These are phyloP conservation scores for Drosophila mulleri DNA, from an alignment of 2,888 invertebrate genomes.

Conservation along the genomic window DNA sequence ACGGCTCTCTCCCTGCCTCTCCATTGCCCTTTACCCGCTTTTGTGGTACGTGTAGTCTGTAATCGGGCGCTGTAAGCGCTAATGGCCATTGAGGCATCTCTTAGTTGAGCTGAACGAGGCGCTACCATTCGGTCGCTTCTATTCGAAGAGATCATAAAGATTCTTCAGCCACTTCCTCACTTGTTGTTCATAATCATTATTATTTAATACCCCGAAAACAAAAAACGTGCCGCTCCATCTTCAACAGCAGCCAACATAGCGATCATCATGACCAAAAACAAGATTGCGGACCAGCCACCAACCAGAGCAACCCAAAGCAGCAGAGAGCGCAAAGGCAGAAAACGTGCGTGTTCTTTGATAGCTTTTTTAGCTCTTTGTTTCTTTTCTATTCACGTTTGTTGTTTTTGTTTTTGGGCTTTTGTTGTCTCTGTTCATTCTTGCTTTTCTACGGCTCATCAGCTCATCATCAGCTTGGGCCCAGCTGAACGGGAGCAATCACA, in stretches of 20 bases:
- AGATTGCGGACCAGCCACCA: conserved; percentile 57
- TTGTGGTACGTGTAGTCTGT: conserved; percentile 60
- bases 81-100: conserved; percentile 70
- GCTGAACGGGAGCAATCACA: conserved; percentile 55
- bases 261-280: conserved; percentile 70
- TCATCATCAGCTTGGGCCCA: conserved; percentile 33
- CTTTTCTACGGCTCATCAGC: conserved; percentile 22
- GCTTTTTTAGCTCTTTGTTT: conserved; percentile 46
- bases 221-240: conserved; percentile 69
- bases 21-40: no score
- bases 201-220: conserved; percentile 77
- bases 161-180: conserved; percentile 75
- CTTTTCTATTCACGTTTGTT: neutral
- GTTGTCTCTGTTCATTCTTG: conserved; percentile 11
- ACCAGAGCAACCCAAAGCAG: conserved; percentile 7
- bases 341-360: conserved; percentile 61
- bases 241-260: conserved; percentile 25
- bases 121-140: conserved; percentile 24
- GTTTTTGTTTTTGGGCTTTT: neutral
- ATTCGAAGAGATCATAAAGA: conserved; percentile 60
- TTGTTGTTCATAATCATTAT: conserved; percentile 78
- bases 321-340: conserved; percentile 13
- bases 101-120: conserved; percentile 43
- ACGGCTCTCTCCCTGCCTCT: neutral
- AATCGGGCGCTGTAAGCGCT: conserved; percentile 79